Percentiles rank a stretch among this genome's conserved stretches.
Conservation (phyloP, 2,113 vertebrate genomes). For the Silurus meridionalis region DNA sequence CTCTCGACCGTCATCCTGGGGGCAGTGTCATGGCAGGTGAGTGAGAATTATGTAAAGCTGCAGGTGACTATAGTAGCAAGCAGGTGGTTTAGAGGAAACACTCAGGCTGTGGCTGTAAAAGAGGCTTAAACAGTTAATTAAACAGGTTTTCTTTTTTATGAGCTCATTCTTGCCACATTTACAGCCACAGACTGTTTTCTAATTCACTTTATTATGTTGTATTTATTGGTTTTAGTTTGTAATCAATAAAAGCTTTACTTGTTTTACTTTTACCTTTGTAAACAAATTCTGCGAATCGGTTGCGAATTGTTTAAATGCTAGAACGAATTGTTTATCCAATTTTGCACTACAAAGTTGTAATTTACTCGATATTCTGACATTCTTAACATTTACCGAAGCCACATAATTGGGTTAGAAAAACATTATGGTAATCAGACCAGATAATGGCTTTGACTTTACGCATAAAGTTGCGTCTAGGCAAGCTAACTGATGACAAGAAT, state of each 20-base stretch:
- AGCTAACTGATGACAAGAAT: background rate
- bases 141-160: background rate
- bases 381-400: background rate
- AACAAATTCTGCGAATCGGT: too few relatives aligned
- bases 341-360: background rate
- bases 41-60: background rate
- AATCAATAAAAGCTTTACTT: background rate
- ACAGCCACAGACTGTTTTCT: too few relatives aligned
- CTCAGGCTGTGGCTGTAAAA: background rate
- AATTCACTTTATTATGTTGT: background rate
- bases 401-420: background rate
- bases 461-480: conserved; percentile 8
- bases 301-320: background rate
- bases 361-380: background rate
- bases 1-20: conserved; percentile 86
- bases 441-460: conserved; percentile 8
- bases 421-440: background rate
- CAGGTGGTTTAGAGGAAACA: background rate
- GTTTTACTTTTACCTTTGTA: background rate
- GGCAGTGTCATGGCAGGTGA: conserved; percentile 96
- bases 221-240: background rate
- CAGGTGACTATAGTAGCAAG: background rate
- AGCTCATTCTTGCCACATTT: too few relatives aligned
- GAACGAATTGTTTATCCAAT: background rate
- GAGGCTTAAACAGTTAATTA: background rate